Conservation (phyloP, 2,113 vertebrate species). For the Girardinichthys multiradiatus region DNA sequence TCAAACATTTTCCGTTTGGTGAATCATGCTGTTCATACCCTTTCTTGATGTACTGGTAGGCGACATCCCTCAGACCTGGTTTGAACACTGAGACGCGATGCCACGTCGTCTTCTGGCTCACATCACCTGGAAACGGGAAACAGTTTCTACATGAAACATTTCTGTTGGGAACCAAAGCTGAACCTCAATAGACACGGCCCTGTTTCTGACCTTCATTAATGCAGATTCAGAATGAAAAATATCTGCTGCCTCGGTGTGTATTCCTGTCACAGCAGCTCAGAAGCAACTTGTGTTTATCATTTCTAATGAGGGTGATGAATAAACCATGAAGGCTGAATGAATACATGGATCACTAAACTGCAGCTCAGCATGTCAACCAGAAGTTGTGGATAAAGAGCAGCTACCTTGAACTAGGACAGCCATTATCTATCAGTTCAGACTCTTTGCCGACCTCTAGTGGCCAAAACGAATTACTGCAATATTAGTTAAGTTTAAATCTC, state of each 20-base stretch:
- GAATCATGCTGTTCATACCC: constrained; percentile 82
- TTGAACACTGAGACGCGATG: constrained; percentile 96
- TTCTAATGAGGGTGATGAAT: not conserved
- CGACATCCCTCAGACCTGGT: constrained; percentile 93
- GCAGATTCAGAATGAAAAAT: not conserved
- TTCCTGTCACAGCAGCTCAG: not conserved
- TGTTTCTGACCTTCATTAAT: not conserved
- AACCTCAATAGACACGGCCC: not conserved
- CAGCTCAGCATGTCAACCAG: not conserved
- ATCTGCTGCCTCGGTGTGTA: not conserved
- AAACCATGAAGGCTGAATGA: not conserved
- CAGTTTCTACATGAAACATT: too few relatives aligned
- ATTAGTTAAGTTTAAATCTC: not conserved
- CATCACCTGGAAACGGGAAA: constrained; percentile 85
- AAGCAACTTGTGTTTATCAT: not conserved
- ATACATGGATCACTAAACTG: not conserved
- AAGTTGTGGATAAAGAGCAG: not conserved
- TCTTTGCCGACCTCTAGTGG: constrained; percentile 32
- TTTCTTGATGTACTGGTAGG: constrained; percentile 94
- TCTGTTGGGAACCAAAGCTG: not conserved
- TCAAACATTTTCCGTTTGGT: not conserved
- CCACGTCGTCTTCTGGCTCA: constrained; percentile 97
- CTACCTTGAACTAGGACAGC: not conserved
- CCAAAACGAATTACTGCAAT: not conserved
- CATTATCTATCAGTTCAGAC: not conserved